Evolutionary conservation across 2,888 invertebrate species (phyloP).

Genomic region (Chirona hameri): DNA sequence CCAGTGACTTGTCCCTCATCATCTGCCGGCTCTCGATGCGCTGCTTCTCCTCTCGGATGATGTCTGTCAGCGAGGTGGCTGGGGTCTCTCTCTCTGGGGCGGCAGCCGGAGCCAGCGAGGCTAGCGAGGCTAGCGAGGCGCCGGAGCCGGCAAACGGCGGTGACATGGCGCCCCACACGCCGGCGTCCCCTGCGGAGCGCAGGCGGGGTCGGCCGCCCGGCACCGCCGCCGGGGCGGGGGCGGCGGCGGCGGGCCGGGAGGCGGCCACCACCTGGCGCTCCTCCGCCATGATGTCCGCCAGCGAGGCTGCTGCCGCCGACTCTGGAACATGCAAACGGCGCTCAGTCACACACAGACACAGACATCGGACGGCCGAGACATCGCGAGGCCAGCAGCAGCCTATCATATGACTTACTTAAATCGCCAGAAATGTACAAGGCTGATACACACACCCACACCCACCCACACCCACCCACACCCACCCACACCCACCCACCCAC

Average conservation of each 20-base stretch:
- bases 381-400: too few species aligned
- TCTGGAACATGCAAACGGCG: background rate
- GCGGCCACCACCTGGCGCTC: background rate
- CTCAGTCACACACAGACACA: too few species aligned
- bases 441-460: too few species aligned
- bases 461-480: too few species aligned
- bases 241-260: background rate
- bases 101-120: too few species aligned
- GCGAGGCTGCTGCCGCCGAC: background rate
- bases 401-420: too few species aligned
- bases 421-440: too few species aligned
- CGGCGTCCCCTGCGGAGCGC: background rate
- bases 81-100: too few species aligned
- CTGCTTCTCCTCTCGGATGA: background rate
- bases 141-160: background rate
- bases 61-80: background rate
- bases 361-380: too few species aligned
- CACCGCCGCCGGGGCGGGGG: background rate
- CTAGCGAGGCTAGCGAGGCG: too few species aligned
- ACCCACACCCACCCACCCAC: too few species aligned
- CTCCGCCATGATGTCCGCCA: conserved; percentile 3
- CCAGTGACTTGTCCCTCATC: conserved; percentile 12
- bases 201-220: background rate
- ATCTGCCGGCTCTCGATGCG: background rate
- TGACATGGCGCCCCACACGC: background rate